Conservation (phyloP, 2,888 invertebrate species). For the Eugnorisma glareosa region DNA sequence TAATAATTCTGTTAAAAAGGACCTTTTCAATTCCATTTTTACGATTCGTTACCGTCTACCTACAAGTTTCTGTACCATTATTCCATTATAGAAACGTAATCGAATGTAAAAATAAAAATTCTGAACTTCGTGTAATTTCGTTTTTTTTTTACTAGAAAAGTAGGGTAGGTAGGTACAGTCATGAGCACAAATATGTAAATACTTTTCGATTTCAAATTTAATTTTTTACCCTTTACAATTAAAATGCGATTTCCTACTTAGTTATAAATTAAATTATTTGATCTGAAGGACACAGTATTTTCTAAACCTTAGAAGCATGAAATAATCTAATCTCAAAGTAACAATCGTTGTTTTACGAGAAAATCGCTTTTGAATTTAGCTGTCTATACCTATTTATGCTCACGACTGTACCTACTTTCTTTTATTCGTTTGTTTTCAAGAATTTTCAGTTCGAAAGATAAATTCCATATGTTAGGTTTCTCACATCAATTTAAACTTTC, state of each 20-base stretch:
- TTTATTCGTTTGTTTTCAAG: constrained; percentile 46
- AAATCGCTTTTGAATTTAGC: not conserved
- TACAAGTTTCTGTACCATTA: constrained; percentile 47
- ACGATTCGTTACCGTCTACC: constrained; percentile 56
- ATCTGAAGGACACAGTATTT: not conserved
- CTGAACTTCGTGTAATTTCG: constrained; percentile 44
- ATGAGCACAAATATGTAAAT: not conserved
- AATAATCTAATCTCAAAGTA: not conserved
- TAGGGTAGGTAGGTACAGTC: not conserved
- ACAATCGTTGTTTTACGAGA: not conserved
- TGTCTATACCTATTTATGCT: not conserved
- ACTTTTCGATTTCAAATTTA: not conserved
- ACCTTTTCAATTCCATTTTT: constrained; percentile 39
- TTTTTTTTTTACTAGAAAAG: constrained; percentile 44
- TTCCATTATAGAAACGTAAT: constrained; percentile 47
- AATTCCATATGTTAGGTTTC: constrained; percentile 48
- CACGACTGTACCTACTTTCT: not conserved
- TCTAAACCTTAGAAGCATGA: not conserved
- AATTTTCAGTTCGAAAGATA: constrained; percentile 38
- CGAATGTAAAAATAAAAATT: constrained; percentile 55
- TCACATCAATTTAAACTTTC: constrained; percentile 53
- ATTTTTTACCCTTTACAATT: not conserved
- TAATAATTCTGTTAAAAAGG: constrained; percentile 34
- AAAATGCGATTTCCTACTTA: not conserved
- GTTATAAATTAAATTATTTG: not conserved